Percentiles rank a stretch among this genome's conserved stretches.
phyloP scores from a whole-genome alignment of 2,888 invertebrate genomes.

The Rhingia campestris region DNA sequence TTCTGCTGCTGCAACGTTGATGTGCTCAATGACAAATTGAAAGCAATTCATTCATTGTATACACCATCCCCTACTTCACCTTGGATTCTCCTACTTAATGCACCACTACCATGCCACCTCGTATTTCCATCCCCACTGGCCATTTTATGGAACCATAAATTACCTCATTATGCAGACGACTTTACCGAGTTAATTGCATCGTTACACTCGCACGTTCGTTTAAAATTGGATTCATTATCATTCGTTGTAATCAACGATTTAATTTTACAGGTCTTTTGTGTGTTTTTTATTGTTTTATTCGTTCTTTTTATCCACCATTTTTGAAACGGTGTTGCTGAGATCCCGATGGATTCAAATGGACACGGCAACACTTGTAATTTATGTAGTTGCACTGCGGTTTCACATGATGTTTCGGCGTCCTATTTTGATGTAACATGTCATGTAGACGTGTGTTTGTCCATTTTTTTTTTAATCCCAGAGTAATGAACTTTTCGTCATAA shows the following conservation, averaged over 20 bases:
- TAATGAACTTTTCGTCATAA: constrained; percentile 60
- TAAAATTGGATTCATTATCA: constrained; percentile 71
- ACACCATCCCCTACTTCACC: not conserved
- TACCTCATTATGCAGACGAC: constrained; percentile 44
- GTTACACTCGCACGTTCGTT: constrained; percentile 55
- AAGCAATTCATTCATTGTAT: not conserved
- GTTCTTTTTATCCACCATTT: too few relatives aligned
- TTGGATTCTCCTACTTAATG: not conserved
- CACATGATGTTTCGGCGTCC: constrained; percentile 14
- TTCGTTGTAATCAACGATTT: constrained; percentile 70
- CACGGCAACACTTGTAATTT: not conserved
- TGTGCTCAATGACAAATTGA: constrained; percentile 10
- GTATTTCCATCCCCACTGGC: not conserved
- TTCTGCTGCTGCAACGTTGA: not conserved
- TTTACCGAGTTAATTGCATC: constrained; percentile 64
- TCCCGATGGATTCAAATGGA: constrained; percentile 12
- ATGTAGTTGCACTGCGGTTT: constrained; percentile 33
- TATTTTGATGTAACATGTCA: constrained; percentile 31
- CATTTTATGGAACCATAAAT: constrained; percentile 23
- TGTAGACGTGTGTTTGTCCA: constrained; percentile 8
- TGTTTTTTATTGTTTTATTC: not conserved
- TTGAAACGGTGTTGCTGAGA: not conserved
- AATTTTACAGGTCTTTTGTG: constrained; percentile 56
- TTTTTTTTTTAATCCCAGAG: not conserved
- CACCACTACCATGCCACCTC: not conserved